Base-by-base conservation (phyloP, 2,113 vertebrate species). In the Promerops cafer region DNA sequence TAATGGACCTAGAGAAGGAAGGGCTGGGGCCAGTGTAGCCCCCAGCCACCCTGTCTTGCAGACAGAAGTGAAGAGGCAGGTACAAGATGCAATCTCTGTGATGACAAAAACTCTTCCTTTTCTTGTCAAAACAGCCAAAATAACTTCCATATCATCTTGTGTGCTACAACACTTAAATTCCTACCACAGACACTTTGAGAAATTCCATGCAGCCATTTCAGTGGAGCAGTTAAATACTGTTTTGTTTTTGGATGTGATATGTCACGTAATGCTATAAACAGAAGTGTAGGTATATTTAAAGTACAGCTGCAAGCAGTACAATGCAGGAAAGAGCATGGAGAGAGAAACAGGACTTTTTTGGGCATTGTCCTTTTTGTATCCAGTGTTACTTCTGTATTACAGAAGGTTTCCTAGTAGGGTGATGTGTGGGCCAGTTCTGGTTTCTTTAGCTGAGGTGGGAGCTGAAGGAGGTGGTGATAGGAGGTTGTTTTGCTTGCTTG, bases 381-480 rank as follows among this genome's bases (percentile, higher is more conserved):
- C 35, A 42, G 8, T 37, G 28, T 45, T 59, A 57, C 26, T 24
- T 18, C 10, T 71, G 17, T 65, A 80, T 83, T 40, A 60, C 10
- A 10, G 13, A 53, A 77, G 30, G 27, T n/a, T 71, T 79, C 53
- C 14, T 71, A 16, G 47, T 70, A 53, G 35, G 24, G 4, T 56
- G 47, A 27, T 19, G 1, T 24, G 15, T 42, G 9, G 11, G 47
- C 37, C n/a, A 42, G 6, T 63, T 79, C 56, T 80, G 45, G 4
- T 69, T 74, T 80, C 28, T 93, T 59, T 71, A 26, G 13, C 13
- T 52, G 37, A 69, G 27, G 6, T 21, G 16, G 59, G 28, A 87
- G 66, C n/a, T 72, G 56, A 69, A 76, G 37, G 39, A 66, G 16
- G 14, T 63, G 12, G 5, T 0, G 0, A 35, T 4, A 53, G 16